A percentile compares a stretch with the other conserved stretches of the same genome.
Conservation (phyloP, 2,888 invertebrate species). For the Epinotia demarniana region DNA sequence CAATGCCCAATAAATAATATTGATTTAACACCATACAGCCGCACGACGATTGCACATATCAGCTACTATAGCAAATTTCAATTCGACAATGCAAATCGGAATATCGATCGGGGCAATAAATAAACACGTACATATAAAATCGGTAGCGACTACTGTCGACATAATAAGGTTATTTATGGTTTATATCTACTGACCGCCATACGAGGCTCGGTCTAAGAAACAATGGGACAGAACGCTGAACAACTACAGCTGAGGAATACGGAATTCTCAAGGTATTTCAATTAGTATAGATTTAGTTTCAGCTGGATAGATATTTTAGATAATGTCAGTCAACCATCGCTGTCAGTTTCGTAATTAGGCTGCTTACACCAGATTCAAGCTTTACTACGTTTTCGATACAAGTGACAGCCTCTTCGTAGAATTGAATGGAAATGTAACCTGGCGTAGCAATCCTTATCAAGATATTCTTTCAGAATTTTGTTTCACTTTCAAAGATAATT, state of each 20-base stretch:
- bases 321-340: background rate
- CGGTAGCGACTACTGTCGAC: constrained; percentile 42
- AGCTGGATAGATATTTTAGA: background rate
- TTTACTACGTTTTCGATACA: background rate
- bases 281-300: background rate
- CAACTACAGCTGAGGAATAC: constrained; percentile 20
- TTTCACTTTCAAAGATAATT: background rate
- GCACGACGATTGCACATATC: constrained; percentile 40
- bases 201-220: constrained; percentile 19
- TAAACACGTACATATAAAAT: constrained; percentile 38
- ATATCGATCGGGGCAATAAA: constrained; percentile 39
- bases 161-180: constrained; percentile 43
- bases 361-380: background rate
- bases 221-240: constrained; percentile 33
- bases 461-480: too few species aligned
- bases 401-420: too few species aligned
- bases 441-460: too few species aligned
- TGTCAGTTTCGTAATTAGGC: background rate
- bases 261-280: constrained; percentile 13
- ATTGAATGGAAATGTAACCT: too few species aligned
- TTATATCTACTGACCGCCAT: constrained; percentile 25
- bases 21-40: constrained; percentile 38
- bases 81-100: constrained; percentile 45
- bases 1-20: constrained; percentile 41
- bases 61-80: constrained; percentile 44